Evolutionary conservation across 2,113 vertebrate species (phyloP).

Genomic region (Acrocephalus arundinaceus): DNA sequence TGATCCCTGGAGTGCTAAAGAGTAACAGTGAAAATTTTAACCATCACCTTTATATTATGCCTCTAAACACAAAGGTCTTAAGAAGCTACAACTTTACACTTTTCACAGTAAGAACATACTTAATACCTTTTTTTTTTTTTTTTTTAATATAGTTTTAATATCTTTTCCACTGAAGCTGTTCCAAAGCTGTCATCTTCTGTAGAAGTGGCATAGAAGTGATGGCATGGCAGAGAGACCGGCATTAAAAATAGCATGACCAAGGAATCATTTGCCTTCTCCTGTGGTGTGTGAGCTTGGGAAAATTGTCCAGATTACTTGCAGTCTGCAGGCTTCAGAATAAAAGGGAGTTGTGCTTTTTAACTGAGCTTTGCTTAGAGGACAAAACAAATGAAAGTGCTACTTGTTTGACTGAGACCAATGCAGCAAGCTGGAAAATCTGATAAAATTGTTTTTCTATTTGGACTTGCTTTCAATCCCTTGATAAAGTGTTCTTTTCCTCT

Average conservation of each 20-base stretch:
- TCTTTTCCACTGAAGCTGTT: neutral
- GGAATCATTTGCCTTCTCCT: neutral
- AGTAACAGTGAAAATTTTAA: neutral
- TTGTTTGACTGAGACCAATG: neutral
- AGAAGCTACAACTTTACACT: neutral
- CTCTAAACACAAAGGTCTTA: neutral
- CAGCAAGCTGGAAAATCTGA: neutral
- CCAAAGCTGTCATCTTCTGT: neutral
- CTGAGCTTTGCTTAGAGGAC: neutral
- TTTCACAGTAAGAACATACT: neutral
- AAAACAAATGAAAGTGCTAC: neutral
- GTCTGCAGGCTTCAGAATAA: neutral
- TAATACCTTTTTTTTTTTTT: neutral
- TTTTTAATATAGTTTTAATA: neutral
- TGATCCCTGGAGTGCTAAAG: neutral
- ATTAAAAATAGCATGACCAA: constrained; percentile 29
- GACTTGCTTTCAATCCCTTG: neutral
- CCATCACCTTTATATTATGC: neutral
- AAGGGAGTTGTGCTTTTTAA: neutral
- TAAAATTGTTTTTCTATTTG: neutral
- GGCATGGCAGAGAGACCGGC: neutral
- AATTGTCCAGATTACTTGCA: constrained; percentile 12
- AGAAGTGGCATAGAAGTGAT: neutral
- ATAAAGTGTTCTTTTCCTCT: neutral
- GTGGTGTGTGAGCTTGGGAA: constrained; percentile 2